Conservation (phyloP, 2,888 invertebrate species). For the Agriopis leucophaearia region DNA sequence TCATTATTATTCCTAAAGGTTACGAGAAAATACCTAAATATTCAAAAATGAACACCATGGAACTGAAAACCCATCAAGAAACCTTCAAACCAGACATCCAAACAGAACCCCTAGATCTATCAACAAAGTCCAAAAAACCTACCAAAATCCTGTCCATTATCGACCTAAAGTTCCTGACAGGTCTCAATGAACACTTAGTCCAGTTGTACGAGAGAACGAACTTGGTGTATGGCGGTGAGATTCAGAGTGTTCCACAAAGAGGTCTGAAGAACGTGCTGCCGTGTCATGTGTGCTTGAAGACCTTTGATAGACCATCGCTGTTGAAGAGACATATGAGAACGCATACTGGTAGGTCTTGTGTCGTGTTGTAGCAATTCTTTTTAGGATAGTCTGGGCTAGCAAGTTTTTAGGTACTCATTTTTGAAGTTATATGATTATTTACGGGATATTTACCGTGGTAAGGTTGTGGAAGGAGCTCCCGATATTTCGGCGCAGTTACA, state of each 20-base stretch:
- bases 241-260: constrained; percentile 45
- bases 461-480: no score
- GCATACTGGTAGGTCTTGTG: constrained; percentile 85
- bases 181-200: constrained; percentile 74
- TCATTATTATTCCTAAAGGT: background rate
- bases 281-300: constrained; percentile 89
- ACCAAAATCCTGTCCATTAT: constrained; percentile 66
- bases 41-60: constrained; percentile 6
- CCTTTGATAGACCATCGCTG: constrained; percentile 89
- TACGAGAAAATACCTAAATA: background rate
- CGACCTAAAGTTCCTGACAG: constrained; percentile 75
- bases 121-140: constrained; percentile 59
- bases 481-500: no score
- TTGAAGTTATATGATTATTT: background rate
- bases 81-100: constrained; percentile 57
- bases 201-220: constrained; percentile 75
- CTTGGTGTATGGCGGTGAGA: constrained; percentile 55
- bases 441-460: no score
- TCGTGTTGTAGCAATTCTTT: background rate
- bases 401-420: background rate
- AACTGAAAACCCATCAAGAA: constrained; percentile 24
- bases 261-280: constrained; percentile 72
- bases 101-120: constrained; percentile 77
- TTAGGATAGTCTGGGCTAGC: no score
- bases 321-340: constrained; percentile 89